Base-by-base conservation (phyloP, 1,140 invertebrate species). In the Aphis craccivora region DNA sequence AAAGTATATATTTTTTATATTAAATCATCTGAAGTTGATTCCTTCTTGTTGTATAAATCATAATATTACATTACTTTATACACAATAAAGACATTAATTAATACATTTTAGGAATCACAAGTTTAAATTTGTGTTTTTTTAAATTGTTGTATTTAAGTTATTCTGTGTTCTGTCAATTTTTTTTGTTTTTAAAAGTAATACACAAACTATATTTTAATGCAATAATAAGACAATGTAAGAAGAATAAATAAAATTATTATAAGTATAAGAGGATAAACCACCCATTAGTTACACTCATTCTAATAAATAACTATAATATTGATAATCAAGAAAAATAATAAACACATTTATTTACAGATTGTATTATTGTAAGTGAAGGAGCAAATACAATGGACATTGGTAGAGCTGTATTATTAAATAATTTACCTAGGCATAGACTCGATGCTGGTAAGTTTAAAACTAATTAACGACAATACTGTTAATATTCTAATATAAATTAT, bases 351-450 rank as follows among this genome's bases (percentile, higher is more conserved):
- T 95, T 96, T 94, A 94, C 95, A 96, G 97, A 99, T 96, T 97
- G 97, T 37, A 97, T 99, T 7, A 98, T 99, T 94, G 97, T 99
- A n/a, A 99, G 98, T 95, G 99, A 99, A 96, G 99, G 99, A 81
- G 98, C 99, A 23, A 99, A 99, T 95, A 99, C 99, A 1, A 99
- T 99, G 99, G 99, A 99, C 94, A 99, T 99, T 95, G 98, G 99
- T 6, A 96, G 99, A 86, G 97, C 98, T 0, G 97, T 99, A 95
- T 95, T 99, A 35, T 95, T 97, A 6, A 99, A 99, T 95, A 96
- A 96, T 93, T 95, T 97, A 89, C 98, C 98, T 0, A 95, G 98
- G 83, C 98, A 99, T 95, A 96, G 98, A 81, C 95, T 98, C 48
- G 98, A 98, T 95, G 97, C 98, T n/a, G 98, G 97, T 95, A 93